phyloP scores from a whole-genome alignment of 1,140 invertebrate genomes.

The Ceratina australensis region DNA sequence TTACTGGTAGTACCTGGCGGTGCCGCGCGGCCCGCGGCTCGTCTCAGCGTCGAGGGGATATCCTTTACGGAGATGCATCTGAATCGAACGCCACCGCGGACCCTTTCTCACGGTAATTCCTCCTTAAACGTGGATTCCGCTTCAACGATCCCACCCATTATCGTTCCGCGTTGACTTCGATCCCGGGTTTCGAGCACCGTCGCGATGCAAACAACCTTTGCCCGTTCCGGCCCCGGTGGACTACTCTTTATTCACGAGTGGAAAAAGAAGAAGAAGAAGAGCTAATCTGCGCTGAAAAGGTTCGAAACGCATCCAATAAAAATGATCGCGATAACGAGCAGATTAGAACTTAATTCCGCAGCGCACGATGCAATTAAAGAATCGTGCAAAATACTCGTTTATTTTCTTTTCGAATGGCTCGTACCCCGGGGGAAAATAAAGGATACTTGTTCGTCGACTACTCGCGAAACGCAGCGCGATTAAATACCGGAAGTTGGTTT shows the following conservation, averaged over 20 bases:
- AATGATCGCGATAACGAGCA: background rate
- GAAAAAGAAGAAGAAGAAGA: background rate
- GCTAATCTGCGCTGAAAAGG: background rate
- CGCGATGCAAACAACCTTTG: background rate
- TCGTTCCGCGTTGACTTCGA: constrained; percentile 11
- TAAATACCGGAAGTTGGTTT: constrained; percentile 6
- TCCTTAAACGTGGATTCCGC: constrained; percentile 28
- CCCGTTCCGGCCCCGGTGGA: background rate
- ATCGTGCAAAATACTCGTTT: too few relatives aligned
- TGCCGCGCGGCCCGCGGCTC: constrained; percentile 33
- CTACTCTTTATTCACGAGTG: background rate
- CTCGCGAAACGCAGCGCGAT: background rate
- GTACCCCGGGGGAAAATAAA: too few relatives aligned
- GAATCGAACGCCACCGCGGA: constrained; percentile 46
- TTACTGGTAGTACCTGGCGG: constrained; percentile 64
- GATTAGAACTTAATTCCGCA: too few relatives aligned
- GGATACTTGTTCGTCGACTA: background rate
- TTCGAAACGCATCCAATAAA: background rate
- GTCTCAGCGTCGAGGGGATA: constrained; percentile 25
- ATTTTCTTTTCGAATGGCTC: too few relatives aligned
- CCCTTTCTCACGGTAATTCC: constrained; percentile 42
- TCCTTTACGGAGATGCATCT: constrained; percentile 19
- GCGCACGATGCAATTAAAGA: too few relatives aligned
- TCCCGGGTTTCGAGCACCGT: background rate
- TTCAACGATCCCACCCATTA: background rate